Base-by-base conservation (phyloP, 2,113 vertebrate genomes). In the Campylomormyrus numenius region DNA sequence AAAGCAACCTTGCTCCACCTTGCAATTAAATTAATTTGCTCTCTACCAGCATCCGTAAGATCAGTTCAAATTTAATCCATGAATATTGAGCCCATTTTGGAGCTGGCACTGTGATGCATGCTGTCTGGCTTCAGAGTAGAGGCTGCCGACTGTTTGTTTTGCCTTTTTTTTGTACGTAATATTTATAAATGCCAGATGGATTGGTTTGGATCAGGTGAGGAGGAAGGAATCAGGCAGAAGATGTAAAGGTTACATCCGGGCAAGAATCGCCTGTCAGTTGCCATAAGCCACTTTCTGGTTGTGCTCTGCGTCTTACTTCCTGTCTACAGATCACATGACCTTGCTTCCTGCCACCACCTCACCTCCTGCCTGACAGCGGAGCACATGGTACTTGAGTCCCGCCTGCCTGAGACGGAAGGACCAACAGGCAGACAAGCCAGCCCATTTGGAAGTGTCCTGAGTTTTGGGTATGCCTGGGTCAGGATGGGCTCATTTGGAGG, bases 1-100 rank as follows among this genome's bases (percentile, higher is more conserved):
- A 80, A 24, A 90, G 90, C 48, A 74, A 80, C 86, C 86, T 88
- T 83, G 88, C 62, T 27, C 86, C 86, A 90, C 85, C 85, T 53
- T 53, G 90, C 70, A 88, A 83, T 88, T 90, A 88, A 66, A 77
- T 86, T 88, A 90, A 90, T 90, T 80, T 88, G 49, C 31, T 53
- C 48, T 90, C 62, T 2, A 90, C 66, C 90, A 56, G 50, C 62
- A 45, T 77, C n/a, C 35, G 6, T 83, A 48, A 88, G 39, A 56
- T 50, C 46, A 80, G 85, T 39, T 80, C 50, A 88, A 7, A 88
- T 90, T 88, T 83, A 50, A 90, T 90, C 49, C 49, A 35, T 39
- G 6, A 45, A 89, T 45, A 83, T 50, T 24, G 50, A 49, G 7
- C 48, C 1, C 31, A 7, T 15, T 87, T 87, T 56, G 85, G n/a